Percentiles rank a stretch among this genome's conserved stretches.
These are phyloP conservation scores for Talpa occidentalis DNA, from an alignment of 2,113 vertebrate species.

Conservation along the genomic window DNA sequence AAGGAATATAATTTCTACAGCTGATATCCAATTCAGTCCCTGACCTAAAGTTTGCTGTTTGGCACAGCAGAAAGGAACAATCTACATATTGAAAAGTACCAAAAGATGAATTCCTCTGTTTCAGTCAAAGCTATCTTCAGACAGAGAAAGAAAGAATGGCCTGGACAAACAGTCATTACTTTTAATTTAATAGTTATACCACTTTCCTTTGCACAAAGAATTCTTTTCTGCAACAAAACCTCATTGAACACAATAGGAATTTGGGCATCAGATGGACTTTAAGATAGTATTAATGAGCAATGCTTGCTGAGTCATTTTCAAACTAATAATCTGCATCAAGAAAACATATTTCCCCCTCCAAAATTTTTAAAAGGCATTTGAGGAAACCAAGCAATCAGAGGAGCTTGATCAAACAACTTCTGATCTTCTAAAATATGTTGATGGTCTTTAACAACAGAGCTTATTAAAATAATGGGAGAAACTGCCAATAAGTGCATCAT, in stretches of 20 bases:
- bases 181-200: neutral
- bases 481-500: neutral
- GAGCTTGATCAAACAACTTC: neutral
- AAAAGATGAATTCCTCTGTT: neutral
- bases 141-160: neutral
- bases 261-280: neutral
- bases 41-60: neutral
- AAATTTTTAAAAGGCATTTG: constrained; percentile 17
- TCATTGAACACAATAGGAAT: constrained; percentile 27
- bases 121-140: neutral
- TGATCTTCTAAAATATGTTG: neutral
- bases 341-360: neutral
- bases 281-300: neutral
- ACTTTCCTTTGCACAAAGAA: constrained; percentile 35
- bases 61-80: neutral
- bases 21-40: neutral
- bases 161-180: neutral
- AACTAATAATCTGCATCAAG: neutral
- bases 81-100: neutral
- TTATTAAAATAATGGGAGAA: constrained; percentile 33
- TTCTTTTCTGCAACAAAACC: neutral
- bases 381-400: neutral
- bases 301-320: constrained; percentile 18
- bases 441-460: neutral
- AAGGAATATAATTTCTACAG: neutral